Base-by-base conservation (phyloP, 2,888 invertebrate species). In the Cordylochernes scorpioides region DNA sequence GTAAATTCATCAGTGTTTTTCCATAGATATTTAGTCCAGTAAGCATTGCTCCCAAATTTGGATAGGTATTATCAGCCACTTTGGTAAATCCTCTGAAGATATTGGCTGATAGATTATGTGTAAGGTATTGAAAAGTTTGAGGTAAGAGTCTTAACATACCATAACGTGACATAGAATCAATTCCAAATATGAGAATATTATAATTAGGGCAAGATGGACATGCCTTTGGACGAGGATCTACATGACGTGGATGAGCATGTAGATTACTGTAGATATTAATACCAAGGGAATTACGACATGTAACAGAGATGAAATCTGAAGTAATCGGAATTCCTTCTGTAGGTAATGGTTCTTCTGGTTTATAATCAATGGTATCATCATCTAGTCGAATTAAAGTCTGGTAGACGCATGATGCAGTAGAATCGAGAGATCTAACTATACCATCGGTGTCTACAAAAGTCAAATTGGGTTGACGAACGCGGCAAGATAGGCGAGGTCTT, bases 61-160 rank as follows among this genome's bases (percentile, higher is more conserved):
- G 80, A 49, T 74, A 84, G 0, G 86, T 86, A 51, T 86, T 88
- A 51, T 86, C 86, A 3, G 68, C 88, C 6, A 88, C 72, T 61
- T 86, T 88, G 49, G 75, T 82, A 52, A 78, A 84, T 4, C 86
- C 88, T 40, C 70, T 52, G 48, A 88, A 59, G 5, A 36, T 68
- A 6, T 25, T 61, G 21, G 69, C 68, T 9, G 62, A 61, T 35
- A 72, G 55, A 5, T 42, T 34, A 10, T 63, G 51, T 33, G 61
- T 56, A 28, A 78, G 55, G 41, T 60, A 64, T 3, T 58, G 49
- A 12, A 63, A 53, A 1, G 75, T 74, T 44, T 60, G 61, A 0
- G 71, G 71, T 71, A 84, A 71, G 43, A 73, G 73, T 25, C 84
- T 63, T 38, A 72, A 64, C 42, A 82, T 70, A 52, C 80, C 80